These are phyloP conservation scores for Serinus canaria DNA, from an alignment of 2,113 vertebrate genomes.

Conservation along the genomic window DNA sequence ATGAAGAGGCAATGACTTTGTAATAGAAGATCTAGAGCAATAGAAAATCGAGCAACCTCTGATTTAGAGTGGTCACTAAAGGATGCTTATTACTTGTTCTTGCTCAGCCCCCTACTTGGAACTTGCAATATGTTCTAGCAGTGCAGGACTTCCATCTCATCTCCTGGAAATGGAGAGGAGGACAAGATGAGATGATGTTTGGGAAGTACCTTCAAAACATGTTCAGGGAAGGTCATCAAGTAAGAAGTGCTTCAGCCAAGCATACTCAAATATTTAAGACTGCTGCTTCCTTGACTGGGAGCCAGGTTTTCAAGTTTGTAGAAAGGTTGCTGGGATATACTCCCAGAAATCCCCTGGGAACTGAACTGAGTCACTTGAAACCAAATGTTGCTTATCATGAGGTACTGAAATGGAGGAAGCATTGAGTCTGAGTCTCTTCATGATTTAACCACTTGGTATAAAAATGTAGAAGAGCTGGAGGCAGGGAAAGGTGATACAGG, in stretches of 20 bases:
- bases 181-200: background rate
- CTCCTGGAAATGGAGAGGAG: background rate
- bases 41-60: background rate
- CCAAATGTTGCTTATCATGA: background rate
- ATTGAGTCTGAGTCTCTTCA: background rate
- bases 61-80: background rate
- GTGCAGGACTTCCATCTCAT: background rate
- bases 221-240: background rate
- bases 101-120: background rate
- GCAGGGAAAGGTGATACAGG: background rate
- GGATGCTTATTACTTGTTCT: background rate
- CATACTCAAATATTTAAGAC: background rate
- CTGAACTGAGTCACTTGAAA: background rate
- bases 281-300: background rate
- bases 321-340: background rate
- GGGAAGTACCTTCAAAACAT: background rate
- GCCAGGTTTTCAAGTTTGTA: background rate
- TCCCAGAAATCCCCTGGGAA: background rate
- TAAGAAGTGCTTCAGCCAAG: background rate
- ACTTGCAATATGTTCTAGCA: background rate
- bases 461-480: background rate
- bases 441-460: background rate
- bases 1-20: background rate
- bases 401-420: background rate
- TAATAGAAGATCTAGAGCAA: background rate